Evolutionary conservation across 2,113 vertebrate species (phyloP).

Genomic region (Falco punctatus): DNA sequence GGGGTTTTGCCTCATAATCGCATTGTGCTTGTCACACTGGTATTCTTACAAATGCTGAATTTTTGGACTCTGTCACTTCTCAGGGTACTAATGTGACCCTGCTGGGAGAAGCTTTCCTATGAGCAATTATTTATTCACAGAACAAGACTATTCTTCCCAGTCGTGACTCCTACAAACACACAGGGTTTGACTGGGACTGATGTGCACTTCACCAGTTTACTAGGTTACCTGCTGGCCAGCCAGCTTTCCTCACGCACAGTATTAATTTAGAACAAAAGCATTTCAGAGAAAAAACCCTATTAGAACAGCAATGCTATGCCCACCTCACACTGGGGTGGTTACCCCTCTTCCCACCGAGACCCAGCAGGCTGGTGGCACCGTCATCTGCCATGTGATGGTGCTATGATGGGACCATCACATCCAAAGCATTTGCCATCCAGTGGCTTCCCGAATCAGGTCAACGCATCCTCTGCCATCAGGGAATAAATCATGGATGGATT

Average conservation of each 20-base stretch:
- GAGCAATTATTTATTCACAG: neutral
- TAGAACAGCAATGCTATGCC: neutral
- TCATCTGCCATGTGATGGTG: rapidly evolving
- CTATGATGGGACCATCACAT: neutral
- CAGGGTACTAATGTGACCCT: neutral
- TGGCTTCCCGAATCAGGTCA: neutral
- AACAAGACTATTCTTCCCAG: neutral
- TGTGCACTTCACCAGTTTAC: neutral
- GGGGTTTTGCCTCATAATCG: neutral
- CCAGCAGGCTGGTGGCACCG: neutral
- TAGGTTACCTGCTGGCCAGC: neutral
- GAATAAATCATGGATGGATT: neutral
- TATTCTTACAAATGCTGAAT: neutral
- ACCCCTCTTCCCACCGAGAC: rapidly evolving
- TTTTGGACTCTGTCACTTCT: neutral
- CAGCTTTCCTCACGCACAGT: neutral
- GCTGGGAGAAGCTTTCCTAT: neutral
- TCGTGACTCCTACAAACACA: rapidly evolving
- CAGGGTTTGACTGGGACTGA: neutral
- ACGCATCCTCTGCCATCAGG: neutral
- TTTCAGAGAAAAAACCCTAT: neutral
- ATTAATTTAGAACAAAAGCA: neutral
- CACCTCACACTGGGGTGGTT: rapidly evolving
- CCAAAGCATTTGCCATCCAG: neutral
- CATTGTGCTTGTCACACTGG: neutral